phyloP scores from a whole-genome alignment of 37 sponge, comb jelly and placozoan genomes.

The Geodia barretti region DNA sequence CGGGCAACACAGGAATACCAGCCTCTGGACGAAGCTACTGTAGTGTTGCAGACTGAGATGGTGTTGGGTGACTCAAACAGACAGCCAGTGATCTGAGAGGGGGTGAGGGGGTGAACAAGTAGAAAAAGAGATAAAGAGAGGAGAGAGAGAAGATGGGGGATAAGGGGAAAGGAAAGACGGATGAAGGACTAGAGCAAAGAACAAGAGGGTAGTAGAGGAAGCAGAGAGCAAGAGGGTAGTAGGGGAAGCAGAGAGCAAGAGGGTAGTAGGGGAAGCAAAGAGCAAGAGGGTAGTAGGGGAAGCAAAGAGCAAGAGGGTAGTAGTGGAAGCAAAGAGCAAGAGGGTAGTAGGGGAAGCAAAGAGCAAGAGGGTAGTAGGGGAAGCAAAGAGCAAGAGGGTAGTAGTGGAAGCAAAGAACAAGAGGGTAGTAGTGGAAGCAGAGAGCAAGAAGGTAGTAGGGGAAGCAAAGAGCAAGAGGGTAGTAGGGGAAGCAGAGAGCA shows the following conservation, averaged over 20 bases:
- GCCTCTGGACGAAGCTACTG: neutral
- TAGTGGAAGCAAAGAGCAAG: neutral
- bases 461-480: neutral
- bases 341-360: neutral
- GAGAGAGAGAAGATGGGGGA: neutral
- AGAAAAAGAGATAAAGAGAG: neutral
- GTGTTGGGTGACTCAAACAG: neutral
- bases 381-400: neutral
- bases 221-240: no score
- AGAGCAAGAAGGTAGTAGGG: neutral
- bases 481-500: neutral
- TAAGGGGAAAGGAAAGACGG: neutral
- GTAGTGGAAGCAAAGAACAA: no score
- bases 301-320: neutral
- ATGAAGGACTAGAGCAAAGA: neutral
- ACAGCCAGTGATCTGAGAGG: neutral
- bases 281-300: neutral
- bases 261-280: neutral
- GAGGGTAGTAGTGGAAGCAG: neutral
- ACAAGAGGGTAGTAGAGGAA: neutral
- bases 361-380: neutral
- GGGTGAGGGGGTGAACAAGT: neutral
- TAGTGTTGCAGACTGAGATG: conserved; percentile 20
- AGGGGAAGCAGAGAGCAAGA: neutral
- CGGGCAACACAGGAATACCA: conserved; percentile 5